These are phyloP conservation scores for Eulemur rufifrons DNA, from an alignment of 2,113 vertebrate species.

Conservation along the genomic window DNA sequence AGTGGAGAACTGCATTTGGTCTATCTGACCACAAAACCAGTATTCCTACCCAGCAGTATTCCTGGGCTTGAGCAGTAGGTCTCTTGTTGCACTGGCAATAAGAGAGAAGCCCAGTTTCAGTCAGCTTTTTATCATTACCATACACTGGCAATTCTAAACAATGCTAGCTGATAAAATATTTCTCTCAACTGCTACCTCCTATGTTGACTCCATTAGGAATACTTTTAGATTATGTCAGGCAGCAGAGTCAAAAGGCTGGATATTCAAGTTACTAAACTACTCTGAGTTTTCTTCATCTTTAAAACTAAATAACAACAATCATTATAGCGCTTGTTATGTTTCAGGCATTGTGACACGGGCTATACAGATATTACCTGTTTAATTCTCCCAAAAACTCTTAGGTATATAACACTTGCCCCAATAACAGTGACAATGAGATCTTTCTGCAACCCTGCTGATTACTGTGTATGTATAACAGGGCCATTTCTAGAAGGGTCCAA, in stretches of 20 bases:
- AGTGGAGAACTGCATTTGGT: background rate
- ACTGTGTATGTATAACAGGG: background rate
- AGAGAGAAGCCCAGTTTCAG: background rate
- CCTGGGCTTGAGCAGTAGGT: background rate
- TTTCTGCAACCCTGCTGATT: background rate
- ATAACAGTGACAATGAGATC: background rate
- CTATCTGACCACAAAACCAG: background rate
- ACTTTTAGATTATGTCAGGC: background rate
- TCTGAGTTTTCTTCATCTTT: background rate
- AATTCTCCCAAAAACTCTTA: background rate
- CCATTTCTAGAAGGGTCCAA: background rate
- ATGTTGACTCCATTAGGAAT: background rate
- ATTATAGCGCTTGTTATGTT: background rate
- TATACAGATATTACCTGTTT: background rate
- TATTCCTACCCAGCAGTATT: background rate
- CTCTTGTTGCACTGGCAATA: background rate
- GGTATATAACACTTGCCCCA: background rate
- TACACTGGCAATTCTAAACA: conserved; percentile 8
- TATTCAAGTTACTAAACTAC: background rate
- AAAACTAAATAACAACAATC: conserved; percentile 15
- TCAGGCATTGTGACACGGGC: background rate
- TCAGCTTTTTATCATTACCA: background rate
- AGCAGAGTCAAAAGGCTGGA: background rate
- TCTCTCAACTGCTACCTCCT: background rate
- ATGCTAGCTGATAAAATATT: background rate